phyloP scores from a whole-genome alignment of 2,888 invertebrate genomes.

The Cataglyphis altisquamis region DNA sequence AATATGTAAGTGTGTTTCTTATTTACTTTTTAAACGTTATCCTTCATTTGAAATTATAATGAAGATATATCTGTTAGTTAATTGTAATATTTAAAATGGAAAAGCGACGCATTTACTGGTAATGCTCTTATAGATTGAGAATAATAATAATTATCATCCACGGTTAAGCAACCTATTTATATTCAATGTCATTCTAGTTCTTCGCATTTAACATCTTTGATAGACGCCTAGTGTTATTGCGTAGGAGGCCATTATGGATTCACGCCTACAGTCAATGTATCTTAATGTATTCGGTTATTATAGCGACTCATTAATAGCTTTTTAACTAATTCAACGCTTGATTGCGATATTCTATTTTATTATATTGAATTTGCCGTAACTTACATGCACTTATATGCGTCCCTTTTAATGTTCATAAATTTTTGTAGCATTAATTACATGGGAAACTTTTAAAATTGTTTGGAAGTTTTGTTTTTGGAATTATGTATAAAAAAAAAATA shows the following conservation, averaged over 20 bases:
- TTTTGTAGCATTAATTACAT: neutral
- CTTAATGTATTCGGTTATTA: slow-evolving; percentile 49
- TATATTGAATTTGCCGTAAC: neutral
- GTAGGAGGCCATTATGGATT: slow-evolving; percentile 65
- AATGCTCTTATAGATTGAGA: neutral
- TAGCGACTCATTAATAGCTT: slow-evolving; percentile 33
- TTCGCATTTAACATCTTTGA: slow-evolving; percentile 61
- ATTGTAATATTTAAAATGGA: neutral
- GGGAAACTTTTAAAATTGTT: neutral
- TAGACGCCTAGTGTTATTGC: slow-evolving; percentile 19
- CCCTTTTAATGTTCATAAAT: neutral
- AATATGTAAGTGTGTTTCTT: slow-evolving; percentile 56
- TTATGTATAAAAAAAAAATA: neutral
- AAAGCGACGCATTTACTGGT: neutral
- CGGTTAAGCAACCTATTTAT: slow-evolving; percentile 64
- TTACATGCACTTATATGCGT: neutral
- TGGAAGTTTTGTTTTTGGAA: neutral
- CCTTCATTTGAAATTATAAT: neutral
- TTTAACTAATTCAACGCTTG: slow-evolving; percentile 60
- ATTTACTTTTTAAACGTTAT: neutral
- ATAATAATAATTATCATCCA: slow-evolving; percentile 19
- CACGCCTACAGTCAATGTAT: slow-evolving; percentile 70
- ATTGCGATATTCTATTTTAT: slow-evolving; percentile 29
- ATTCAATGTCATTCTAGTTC: slow-evolving; percentile 71
- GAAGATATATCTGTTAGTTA: neutral